These are phyloP conservation scores for Ericerus pela DNA, from an alignment of 1,140 invertebrate species.

Conservation along the genomic window DNA sequence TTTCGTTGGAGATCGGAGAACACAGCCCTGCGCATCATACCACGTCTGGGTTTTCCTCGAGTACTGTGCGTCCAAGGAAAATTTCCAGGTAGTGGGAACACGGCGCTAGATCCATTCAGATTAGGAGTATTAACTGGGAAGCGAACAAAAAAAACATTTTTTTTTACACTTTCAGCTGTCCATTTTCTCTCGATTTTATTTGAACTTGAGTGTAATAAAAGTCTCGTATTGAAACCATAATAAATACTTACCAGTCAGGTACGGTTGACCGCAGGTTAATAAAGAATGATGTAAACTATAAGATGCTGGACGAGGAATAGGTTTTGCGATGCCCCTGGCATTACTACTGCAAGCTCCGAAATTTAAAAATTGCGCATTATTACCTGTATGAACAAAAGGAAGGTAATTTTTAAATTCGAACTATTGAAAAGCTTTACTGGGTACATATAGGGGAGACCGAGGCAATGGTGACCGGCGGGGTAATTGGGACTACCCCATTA, in stretches of 20 bases:
- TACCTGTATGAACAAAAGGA: background rate
- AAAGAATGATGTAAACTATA: constrained; percentile 16
- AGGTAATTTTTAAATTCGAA: too few relatives aligned
- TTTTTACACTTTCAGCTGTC: too few relatives aligned
- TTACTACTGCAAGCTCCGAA: background rate
- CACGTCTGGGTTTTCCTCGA: constrained; percentile 67
- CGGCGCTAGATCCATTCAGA: constrained; percentile 7
- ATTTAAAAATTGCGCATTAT: constrained; percentile 2
- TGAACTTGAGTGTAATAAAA: too few relatives aligned
- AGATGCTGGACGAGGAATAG: constrained; percentile 14
- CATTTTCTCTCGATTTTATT: too few relatives aligned
- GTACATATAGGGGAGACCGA: too few relatives aligned
- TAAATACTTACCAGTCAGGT: constrained; percentile 14
- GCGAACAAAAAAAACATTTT: background rate
- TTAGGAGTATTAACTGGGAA: constrained; percentile 6
- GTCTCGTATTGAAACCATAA: too few relatives aligned
- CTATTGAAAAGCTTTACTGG: too few relatives aligned
- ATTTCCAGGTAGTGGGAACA: constrained; percentile 14
- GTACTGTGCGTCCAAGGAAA: constrained; percentile 24
- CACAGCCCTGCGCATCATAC: constrained; percentile 86
- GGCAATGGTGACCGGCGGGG: too few relatives aligned
- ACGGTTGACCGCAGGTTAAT: constrained; percentile 13
- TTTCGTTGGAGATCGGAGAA: constrained; percentile 88
- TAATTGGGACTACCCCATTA: too few relatives aligned
- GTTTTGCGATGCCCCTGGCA: constrained; percentile 13